Base-by-base conservation (phyloP, 1,140 invertebrate species). In the Asbolus verrucosus region DNA sequence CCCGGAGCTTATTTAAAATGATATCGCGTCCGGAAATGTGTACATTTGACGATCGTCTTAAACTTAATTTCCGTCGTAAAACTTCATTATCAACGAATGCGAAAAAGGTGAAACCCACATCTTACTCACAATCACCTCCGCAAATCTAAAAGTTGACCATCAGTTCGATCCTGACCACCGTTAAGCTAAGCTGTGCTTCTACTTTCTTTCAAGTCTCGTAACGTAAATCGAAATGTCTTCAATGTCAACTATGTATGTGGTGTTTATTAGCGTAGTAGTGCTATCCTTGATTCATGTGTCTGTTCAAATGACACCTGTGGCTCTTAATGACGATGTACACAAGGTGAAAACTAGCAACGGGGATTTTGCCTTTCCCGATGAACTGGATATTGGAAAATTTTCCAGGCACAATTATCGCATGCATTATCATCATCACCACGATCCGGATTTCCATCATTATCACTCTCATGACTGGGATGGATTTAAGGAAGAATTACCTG, bases 81-180 rank as follows among this genome's bases (percentile, higher is more conserved):
- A 30, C 46, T 46, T 46, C 16, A n/a, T 54, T 54, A 54, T 54
- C 46, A 54, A n/a, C 46, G 21, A n/a, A 36, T n/a, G 33, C 33
- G 5, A 24, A 46, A 46, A 27, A 54, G 46, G 46, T 54, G 46
- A 54, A 54, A 54, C 46, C 46, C 46, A 54, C 21, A 14, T 54
- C 21, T 54, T 54, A 54, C 46, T 14, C 46, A n/a, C n/a, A 54
- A 54, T 54, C 46, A 54, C 46, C 46, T 54, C 27, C 46, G 21
- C 46, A 54, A 54, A 54, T 54, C 46, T 36, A 54, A 54, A 54
- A 54, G 19, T 54, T 54, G 46, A 54, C 46, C 46, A 54, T 54
- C 46, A 54, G 46, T 54, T 54, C 21, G n/a, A 54, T 27, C 19
- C 46, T 21, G 21, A 54, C 46, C 46, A 30, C n/a, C 46, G 46